These are phyloP conservation scores for Phrixothrix hirtus DNA, from an alignment of 2,888 invertebrate species.

Conservation along the genomic window DNA sequence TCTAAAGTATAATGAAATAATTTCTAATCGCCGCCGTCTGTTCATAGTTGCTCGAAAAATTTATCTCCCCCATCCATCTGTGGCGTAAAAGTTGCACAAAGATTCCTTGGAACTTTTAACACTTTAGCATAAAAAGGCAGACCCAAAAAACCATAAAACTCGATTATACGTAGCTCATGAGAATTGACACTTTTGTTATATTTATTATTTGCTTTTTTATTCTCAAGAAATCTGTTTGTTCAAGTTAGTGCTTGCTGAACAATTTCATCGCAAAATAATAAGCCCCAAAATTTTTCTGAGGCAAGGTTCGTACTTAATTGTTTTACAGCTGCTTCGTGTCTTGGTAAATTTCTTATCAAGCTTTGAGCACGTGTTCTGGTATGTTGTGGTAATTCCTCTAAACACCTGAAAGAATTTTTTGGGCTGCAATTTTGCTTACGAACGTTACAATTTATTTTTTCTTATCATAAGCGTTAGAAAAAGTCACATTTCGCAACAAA, in stretches of 20 bases:
- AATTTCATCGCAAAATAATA: not conserved
- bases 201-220: conserved; percentile 1
- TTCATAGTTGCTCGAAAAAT: conserved; percentile 2
- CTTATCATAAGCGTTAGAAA: not conserved
- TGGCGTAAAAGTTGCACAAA: conserved; percentile 1
- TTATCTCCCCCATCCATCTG: conserved; percentile 1
- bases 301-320: too few species aligned
- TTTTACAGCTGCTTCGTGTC: too few species aligned
- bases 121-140: too few species aligned
- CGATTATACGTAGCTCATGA: not conserved
- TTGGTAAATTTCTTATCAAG: not conserved
- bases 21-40: conserved; percentile 1
- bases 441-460: not conserved
- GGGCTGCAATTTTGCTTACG: too few species aligned
- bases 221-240: not conserved
- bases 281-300: not conserved
- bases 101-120: conserved; percentile 1
- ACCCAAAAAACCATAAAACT: conserved; percentile 2
- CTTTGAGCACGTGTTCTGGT: not conserved
- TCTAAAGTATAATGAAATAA: too few species aligned
- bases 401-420: conserved; percentile 2
- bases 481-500: not conserved
- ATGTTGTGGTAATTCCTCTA: conserved; percentile 1
- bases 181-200: too few species aligned
- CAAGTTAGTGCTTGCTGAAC: not conserved